phyloP scores from a whole-genome alignment of 2,797 vertebrate species.

The Acomys russatus region DNA sequence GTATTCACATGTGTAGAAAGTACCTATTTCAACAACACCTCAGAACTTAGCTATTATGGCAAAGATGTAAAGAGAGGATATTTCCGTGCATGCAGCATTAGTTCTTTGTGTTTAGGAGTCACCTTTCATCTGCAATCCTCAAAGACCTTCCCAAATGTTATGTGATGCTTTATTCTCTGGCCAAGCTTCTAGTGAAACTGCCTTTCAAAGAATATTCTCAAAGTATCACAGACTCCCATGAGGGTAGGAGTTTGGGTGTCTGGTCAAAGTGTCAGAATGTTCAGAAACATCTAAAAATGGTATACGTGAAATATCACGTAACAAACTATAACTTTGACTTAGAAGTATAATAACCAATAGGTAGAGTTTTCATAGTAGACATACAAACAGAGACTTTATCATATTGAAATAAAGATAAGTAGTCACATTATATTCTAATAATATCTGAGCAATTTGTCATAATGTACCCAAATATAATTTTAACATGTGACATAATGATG shows the following conservation, averaged over 20 bases:
- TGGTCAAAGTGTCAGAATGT: conserved; percentile 64
- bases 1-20: conserved; percentile 60
- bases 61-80: conserved; percentile 44
- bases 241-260: conserved; percentile 44
- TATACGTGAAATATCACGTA: conserved; percentile 58
- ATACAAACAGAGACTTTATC: conserved; percentile 49
- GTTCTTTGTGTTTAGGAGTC: conserved; percentile 66
- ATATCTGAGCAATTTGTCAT: conserved; percentile 17
- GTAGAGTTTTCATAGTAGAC: conserved; percentile 24
- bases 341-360: conserved; percentile 3
- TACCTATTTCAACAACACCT: conserved; percentile 51
- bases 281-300: conserved; percentile 65
- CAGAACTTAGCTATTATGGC: conserved; percentile 52
- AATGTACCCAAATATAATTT: conserved; percentile 35
- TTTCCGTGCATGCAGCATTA: conserved; percentile 68
- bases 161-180: conserved; percentile 74
- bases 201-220: conserved; percentile 71
- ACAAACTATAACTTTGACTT: conserved; percentile 14
- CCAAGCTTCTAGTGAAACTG: conserved; percentile 52
- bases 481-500: conserved; percentile 2
- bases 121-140: conserved; percentile 74
- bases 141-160: conserved; percentile 76
- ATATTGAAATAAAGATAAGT: neutral
- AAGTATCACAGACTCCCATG: conserved; percentile 53
- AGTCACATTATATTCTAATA: conserved; percentile 21